A percentile compares a stretch with the other conserved stretches of the same genome.
Evolutionary conservation across 2,888 invertebrate species (phyloP).

Genomic region (Callyntrura sp.): DNA sequence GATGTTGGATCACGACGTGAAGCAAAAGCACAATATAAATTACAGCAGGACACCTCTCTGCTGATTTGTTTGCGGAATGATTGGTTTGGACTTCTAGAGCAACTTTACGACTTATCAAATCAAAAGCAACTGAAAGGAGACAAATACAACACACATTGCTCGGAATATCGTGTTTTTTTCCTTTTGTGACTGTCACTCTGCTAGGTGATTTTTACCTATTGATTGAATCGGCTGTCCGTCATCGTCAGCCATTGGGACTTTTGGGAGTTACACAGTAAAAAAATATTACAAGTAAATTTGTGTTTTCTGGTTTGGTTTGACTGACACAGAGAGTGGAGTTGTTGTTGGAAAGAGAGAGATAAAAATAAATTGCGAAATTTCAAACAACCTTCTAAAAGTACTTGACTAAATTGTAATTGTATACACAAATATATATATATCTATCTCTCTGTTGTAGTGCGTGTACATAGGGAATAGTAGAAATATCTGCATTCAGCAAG

Average conservation of each 20-base stretch:
- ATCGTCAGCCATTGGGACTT: background rate
- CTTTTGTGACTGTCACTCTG: background rate
- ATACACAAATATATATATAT: no score
- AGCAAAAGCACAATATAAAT: background rate
- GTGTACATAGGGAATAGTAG: background rate
- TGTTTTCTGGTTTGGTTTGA: constrained; percentile 19
- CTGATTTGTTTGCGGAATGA: constrained; percentile 21
- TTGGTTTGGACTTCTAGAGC: background rate
- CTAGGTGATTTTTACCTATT: constrained; percentile 12
- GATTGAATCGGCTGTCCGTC: constrained; percentile 32
- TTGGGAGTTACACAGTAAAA: constrained; percentile 13
- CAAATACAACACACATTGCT: no score
- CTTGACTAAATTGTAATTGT: constrained; percentile 43
- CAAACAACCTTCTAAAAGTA: constrained; percentile 42
- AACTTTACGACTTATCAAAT: no score
- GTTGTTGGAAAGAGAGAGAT: constrained; percentile 15
- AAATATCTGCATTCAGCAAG: constrained; percentile 35
- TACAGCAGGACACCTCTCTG: background rate
- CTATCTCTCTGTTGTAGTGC: no score
- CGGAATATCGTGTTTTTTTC: background rate
- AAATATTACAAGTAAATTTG: background rate
- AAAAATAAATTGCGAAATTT: constrained; percentile 63
- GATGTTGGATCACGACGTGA: background rate
- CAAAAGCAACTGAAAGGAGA: constrained; percentile 16
- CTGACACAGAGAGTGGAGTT: background rate